Evolutionary conservation across 2,888 invertebrate genomes (phyloP), one percentile per base, ranked within the genome.

Genomic region (Macaria liturata): DNA sequence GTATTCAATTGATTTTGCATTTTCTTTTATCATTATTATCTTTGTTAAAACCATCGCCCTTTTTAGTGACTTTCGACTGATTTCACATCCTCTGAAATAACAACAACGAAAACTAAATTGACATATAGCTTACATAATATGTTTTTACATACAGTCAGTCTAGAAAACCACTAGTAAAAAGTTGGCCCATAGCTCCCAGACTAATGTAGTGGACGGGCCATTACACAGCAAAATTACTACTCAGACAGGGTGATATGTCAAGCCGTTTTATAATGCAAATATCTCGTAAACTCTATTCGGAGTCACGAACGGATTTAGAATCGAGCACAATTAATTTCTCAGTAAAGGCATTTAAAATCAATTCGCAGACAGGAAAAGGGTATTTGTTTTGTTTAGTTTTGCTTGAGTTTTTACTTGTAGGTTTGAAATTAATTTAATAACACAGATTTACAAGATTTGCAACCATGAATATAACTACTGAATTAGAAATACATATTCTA

Each of bases 161-260:
- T 44, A 3, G 5, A 37, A 53, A 43, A 51, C 31, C 48, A 59
- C 9, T 47, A 6, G 20, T 47, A 6, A 43, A 9, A 49, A 60
- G 49, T 37, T 49, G 52, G 49, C 46, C 34, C 20, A n/a, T 32
- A 56, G 55, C 55, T 55, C 59, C 1, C 52, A 46, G 37, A 52
- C 52, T 60, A 31, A 34, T 49, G 76, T 76, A 69, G 61, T 72
- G 76, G 74, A 82, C 83, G 90, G 76, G 67, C 83, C 87, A 89
- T 90, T 90, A 86, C 87, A 78, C 81, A 72, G 76, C 81, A 80
- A 84, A 88, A 88, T 90, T 86, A 88, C 85, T 76, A 80, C 79
- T 75, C 76, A 71, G 78, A 78, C 80, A 56, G 70, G 74, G 75
- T 78, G 71, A 80, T 84, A 82, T 80, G 84, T 88, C 86, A 83